Base-by-base conservation (phyloP, 2,888 invertebrate species). In the Lasioglossum vierecki region DNA sequence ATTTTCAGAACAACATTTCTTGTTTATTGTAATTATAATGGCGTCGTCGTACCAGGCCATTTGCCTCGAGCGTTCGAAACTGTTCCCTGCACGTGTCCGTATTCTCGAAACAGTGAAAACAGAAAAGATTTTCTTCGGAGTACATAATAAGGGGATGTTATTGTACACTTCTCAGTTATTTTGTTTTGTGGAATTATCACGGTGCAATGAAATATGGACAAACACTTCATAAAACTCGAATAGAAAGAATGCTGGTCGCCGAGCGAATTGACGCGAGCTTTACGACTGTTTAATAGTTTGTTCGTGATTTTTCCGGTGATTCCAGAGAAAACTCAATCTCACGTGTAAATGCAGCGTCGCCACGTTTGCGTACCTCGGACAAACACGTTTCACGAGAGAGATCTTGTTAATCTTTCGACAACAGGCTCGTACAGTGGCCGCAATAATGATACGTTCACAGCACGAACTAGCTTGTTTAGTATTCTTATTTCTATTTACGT, bases 351-450 rank as follows among this genome's bases (percentile, higher is more conserved):
- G 77, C 74, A 35, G 79, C 53, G 75, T 70, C 84, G 82, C 91
- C 86, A 85, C 84, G 83, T 82, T 72, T 84, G 82, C 76, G 80
- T 74, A 70, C 83, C 63, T 68, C 79, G 84, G 79, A 83, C 89
- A 88, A 66, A 90, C 88, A 88, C 87, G 86, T 80, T 86, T 81
- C 87, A 82, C 86, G 82, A 77, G 80, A 86, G 86, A 87, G 88
- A 89, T 86, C 90, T 92, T 92, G 92, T 92, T 92, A 92, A 92
- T 92, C 92, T 92, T 88, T 66, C 84, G 81, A 76, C 77, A 90
- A 92, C 91, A 91, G 91, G 89, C 89, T 87, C 86, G 74, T 86
- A 82, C 81, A 82, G 86, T 83, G 57, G 4, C 57, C n/a, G 9
- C 9, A 57, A n/a, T 57, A n/a, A 57, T n/a, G 9, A 53, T n/a